Base-by-base conservation (phyloP, 2,888 invertebrate species). In the Hemithea aestivaria region DNA sequence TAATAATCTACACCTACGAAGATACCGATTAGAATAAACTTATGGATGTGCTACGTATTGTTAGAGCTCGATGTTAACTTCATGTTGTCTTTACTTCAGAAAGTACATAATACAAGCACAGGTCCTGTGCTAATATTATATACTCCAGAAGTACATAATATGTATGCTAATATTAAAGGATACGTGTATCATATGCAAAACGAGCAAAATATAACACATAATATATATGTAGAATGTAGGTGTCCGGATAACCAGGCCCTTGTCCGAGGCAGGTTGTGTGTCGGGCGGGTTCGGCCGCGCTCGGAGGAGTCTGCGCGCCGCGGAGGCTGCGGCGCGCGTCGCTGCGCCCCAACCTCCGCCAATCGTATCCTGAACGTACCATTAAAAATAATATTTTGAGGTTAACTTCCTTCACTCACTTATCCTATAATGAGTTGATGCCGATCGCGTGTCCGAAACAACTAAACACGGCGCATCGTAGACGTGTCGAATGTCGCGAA, bases 301-400 rank as follows among this genome's bases (percentile, higher is more conserved):
- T 78, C 79, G 81, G 68, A 49, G 43, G 41, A 36, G 41, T 33
- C 26, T 42, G 53, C 47, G 49, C 48, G 75, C 75, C 78, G 61
- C 45, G 58, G 77, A 72, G 73, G 56, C 62, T 78, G 75, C 80
- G 42, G 33, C 42, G 34, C 35, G 42, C 56, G 51, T 35, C 52
- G 58, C 64, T 62, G 60, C 66, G 67, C 78, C 67, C 48, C 60
- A 44, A 57, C 61, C 66, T 64, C 65, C 67, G 60, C 71, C 78
- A 76, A 81, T 78, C 71, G 76, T 71, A 76, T 73, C 71, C 78
- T 73, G 72, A 73, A 70, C 73, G 75, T 77, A 81, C 75, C 76
- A 74, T 78, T 73, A 82, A 76, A 78, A 84, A 81, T 79, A 80
- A 72, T 75, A 74, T 79, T 83, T 87, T 82, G 78, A 85, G 87